Base-by-base conservation (phyloP, 2,113 vertebrate species). In the Corythoichthys intestinalis region DNA sequence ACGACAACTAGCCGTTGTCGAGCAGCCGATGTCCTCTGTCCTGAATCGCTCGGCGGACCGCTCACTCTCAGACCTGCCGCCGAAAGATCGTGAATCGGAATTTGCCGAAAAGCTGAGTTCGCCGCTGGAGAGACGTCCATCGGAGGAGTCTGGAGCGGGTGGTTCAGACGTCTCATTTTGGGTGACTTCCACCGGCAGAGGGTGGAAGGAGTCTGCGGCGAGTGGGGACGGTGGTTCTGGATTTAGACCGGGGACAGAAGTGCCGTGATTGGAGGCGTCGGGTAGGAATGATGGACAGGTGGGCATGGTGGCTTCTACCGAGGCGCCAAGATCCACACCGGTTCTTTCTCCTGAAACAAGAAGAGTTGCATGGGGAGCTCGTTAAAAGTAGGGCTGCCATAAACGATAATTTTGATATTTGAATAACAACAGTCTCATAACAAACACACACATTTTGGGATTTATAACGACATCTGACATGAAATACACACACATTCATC, bases 201-300 rank as follows among this genome's bases (percentile, higher is more conserved):
- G 73, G 28, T 90, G 88, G 74, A 95, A 95, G 13, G 89, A 92
- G 28, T 48, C 91, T 89, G 20, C 20, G 20, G 67, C 74, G 71
- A 34, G 61, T 35, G 41, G 28, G 67, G 20, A 6, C 54, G 67
- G 70, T 13, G 66, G 20, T 8, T 37, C 34, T 13, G 54, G 69
- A 57, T 14, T 64, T 4, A 46, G 20, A 34, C 0, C 53, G 0
- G 66, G 62, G 50, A 28, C 58, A 0, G 66, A 39, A 1, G 14
- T 4, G 0, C 54, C 20, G 20, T 28, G 20, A 28, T 28, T 28
- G 20, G 20, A 28, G 20, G 20, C 3, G 14, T 1, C 53, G 46
- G 66, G 59, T 8, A 60, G 0, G 4, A 0, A 37, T n/a, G 57
- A 63, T 0, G 78, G 67, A 0, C 41, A 46, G 2, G 20, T 28